These are phyloP conservation scores for Resseliella maxima DNA, from an alignment of 2,888 invertebrate genomes.

Conservation along the genomic window DNA sequence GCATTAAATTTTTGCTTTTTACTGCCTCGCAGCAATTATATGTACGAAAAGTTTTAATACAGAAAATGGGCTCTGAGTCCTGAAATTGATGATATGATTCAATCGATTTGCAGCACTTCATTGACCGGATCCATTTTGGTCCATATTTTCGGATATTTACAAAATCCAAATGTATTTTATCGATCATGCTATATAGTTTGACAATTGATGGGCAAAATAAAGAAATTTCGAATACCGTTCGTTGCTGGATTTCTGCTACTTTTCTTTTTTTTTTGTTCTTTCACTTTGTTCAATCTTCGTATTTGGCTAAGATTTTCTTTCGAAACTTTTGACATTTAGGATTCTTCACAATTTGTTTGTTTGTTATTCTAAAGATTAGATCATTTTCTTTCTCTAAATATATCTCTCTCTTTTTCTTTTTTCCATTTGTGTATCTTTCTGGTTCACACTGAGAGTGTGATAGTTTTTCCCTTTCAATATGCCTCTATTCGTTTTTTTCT, in stretches of 20 bases:
- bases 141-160: not conserved
- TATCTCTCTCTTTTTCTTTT: no score
- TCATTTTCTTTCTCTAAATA: not conserved
- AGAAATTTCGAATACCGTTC: no score
- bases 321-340: not conserved
- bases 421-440: not conserved
- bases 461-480: no score
- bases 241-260: no score
- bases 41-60: not conserved
- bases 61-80: not conserved
- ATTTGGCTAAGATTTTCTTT: not conserved
- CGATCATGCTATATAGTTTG: no score
- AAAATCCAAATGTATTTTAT: no score
- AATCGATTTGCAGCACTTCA: not conserved
- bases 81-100: not conserved
- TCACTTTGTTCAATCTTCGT: no score
- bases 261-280: no score
- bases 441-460: no score
- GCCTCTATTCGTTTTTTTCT: no score
- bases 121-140: not conserved
- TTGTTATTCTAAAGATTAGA: constrained; percentile 7
- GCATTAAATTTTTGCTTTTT: constrained; percentile 13
- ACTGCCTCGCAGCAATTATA: not conserved
- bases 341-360: not conserved
- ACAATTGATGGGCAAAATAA: no score